Evolutionary conservation across 2,113 vertebrate species (phyloP), one percentile per base, ranked within the genome.

Genomic region (Erinaceus europaeus): DNA sequence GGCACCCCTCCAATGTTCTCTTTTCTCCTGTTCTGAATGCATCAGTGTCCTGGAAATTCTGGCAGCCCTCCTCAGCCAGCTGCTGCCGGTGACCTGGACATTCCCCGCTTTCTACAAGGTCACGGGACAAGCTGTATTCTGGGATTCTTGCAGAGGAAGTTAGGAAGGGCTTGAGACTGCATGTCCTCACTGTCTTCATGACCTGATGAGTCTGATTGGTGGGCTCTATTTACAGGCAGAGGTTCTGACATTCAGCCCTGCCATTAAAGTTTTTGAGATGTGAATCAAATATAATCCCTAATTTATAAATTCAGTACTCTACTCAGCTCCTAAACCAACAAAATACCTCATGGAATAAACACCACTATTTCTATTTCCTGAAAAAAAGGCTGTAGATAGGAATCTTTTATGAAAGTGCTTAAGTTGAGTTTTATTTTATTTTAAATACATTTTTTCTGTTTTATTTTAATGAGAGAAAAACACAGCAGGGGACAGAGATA

Each of bases 81-180:
- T 94, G 95, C 85, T 94, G 91, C 89, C 84, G 94, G 82, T 94
- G 94, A 94, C 93, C 92, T 93, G 94, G 89, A 91, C 88, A 81
- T 94, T 94, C 89, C 82, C 87, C 83, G 84, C 75, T 82, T 93
- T 90, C 86, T 52, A 17, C 82, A 53, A 92, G 93, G 95, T 95
- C 93, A 94, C 57, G 3, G 94, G 93, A 95, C 82, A 79, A n/a
- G 82, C 67, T 92, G 89, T 96, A 87, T 94, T 92, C 89, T 94
- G 92, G 90, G 57, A 93, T 91, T 90, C 82, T 82, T 90, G 90
- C 89, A 53, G 89, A n/a, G 42, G 82, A 92, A 91, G 83, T 84
- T 92, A 85, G 67, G 68, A 91, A 94, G 79, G 25, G 40, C 78
- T 93, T 73, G 64, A 87, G 87, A 80, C n/a, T 62, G 20, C 36